These are phyloP conservation scores for Plusia festucae DNA, from an alignment of 2,888 invertebrate species.

Conservation along the genomic window DNA sequence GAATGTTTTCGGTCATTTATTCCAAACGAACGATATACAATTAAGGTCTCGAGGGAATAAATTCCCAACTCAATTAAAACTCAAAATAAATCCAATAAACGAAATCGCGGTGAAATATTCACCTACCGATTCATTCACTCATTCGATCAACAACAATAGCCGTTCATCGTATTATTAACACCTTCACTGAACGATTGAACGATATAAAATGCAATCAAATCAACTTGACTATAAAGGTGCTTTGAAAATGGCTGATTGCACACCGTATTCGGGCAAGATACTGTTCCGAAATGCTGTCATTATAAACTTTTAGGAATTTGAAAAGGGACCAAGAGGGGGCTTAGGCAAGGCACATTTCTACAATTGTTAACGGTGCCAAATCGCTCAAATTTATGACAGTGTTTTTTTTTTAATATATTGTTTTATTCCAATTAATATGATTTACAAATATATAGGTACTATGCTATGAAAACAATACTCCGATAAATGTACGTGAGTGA, in stretches of 20 bases:
- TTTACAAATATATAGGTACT: too few relatives aligned
- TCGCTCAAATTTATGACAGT: too few relatives aligned
- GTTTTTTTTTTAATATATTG: too few relatives aligned
- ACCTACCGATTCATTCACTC: background rate
- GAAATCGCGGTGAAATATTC: constrained; percentile 2
- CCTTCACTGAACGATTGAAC: background rate
- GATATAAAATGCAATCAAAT: background rate
- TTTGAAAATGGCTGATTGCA: background rate
- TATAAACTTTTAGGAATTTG: background rate
- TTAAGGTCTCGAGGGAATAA: background rate
- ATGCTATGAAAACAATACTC: too few relatives aligned
- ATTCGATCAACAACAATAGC: background rate
- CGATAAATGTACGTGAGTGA: too few relatives aligned
- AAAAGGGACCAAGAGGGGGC: background rate
- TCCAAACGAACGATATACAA: constrained; percentile 4
- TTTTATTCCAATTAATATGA: too few relatives aligned
- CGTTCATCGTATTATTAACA: background rate
- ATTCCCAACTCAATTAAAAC: constrained; percentile 1
- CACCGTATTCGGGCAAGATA: background rate
- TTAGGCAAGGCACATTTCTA: too few relatives aligned
- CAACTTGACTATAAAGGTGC: background rate
- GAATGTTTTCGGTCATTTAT: background rate
- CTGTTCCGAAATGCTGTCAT: background rate
- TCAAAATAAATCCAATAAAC: constrained; percentile 4
- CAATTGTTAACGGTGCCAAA: too few relatives aligned